phyloP scores from a whole-genome alignment of 2,113 vertebrate genomes.

The Dipodomys ordii region DNA sequence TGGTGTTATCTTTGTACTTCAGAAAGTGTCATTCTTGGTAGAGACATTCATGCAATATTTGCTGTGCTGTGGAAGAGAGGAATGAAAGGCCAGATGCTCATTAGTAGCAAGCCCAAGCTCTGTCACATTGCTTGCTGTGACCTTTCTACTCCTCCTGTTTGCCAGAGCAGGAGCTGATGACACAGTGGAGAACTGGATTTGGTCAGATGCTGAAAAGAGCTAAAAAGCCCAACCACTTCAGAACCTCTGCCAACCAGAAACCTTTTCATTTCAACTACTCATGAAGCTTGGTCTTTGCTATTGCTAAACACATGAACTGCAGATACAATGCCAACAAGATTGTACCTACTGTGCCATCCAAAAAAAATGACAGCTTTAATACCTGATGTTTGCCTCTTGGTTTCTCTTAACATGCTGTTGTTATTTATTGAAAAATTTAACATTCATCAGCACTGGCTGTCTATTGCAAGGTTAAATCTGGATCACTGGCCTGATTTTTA shows the following conservation, averaged over 20 bases:
- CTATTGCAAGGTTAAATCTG: conserved; percentile 74
- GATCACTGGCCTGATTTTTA: conserved; percentile 66
- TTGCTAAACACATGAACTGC: neutral
- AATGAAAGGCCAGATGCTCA: neutral
- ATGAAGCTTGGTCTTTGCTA: conserved; percentile 34
- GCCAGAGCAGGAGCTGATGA: neutral
- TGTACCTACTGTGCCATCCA: conserved; percentile 40
- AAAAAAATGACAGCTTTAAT: conserved; percentile 39
- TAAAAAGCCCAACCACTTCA: conserved; percentile 8
- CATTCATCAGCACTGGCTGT: conserved; percentile 75
- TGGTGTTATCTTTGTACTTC: neutral
- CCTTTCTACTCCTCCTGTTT: neutral
- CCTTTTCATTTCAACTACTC: neutral
- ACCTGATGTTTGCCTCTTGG: conserved; percentile 45
- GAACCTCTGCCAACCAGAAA: neutral
- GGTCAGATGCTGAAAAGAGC: neutral
- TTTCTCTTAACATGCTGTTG: conserved; percentile 66
- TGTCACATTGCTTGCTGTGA: neutral
- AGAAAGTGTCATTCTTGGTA: neutral
- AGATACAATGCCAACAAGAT: neutral
- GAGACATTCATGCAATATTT: conserved; percentile 17
- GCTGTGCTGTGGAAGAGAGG: neutral
- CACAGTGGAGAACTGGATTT: conserved; percentile 6
- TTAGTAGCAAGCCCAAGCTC: neutral
- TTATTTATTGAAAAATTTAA: conserved; percentile 70